phyloP scores from a whole-genome alignment of 2,113 vertebrate genomes.

The Cavia aperea region DNA sequence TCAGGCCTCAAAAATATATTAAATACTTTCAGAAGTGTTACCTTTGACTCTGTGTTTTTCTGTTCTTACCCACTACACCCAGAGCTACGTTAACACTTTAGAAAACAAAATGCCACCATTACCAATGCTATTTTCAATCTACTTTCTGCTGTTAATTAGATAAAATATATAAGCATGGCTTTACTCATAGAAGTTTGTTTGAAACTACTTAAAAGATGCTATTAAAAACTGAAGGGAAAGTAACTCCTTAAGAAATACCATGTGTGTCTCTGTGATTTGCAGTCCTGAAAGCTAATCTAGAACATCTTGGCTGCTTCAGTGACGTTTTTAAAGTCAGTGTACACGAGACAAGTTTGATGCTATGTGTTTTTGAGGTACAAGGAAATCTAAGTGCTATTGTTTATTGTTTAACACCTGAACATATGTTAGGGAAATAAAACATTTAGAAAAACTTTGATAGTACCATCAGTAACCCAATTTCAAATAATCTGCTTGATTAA shows the following conservation, averaged over 20 bases:
- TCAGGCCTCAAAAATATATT: not conserved
- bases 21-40: not conserved
- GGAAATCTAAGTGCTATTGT: conserved; percentile 41
- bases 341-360: not conserved
- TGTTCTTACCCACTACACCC: not conserved
- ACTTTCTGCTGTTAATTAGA: not conserved
- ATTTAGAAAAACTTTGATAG: conserved; percentile 62
- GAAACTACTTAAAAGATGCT: not conserved
- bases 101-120: not conserved
- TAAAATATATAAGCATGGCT: not conserved
- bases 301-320: conserved; percentile 18
- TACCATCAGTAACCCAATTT: conserved; percentile 59
- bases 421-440: not conserved
- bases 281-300: conserved; percentile 4
- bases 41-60: not conserved
- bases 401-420: not conserved
- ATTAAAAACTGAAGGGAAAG: not conserved
- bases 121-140: not conserved
- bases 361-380: conserved; percentile 6
- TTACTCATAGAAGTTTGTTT: not conserved
- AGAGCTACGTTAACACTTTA: not conserved
- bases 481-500: conserved; percentile 8
- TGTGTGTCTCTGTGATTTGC: not conserved
- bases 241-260: not conserved
- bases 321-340: conserved; percentile 48